phyloP scores from a whole-genome alignment of 2,113 vertebrate genomes.

The Eupsittula cactorum region DNA sequence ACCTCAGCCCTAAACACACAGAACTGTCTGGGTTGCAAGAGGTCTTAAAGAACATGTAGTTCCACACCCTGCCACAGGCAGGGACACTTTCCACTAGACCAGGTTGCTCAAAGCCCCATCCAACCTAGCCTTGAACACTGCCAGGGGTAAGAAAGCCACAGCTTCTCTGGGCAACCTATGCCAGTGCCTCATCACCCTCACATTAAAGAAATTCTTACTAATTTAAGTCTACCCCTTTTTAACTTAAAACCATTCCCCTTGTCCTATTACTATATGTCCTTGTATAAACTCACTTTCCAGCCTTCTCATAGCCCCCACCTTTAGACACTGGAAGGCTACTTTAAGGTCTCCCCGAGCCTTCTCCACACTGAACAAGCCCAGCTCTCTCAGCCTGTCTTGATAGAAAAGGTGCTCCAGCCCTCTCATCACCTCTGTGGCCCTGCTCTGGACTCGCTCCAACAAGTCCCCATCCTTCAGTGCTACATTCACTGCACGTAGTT shows the following conservation, averaged over 20 bases:
- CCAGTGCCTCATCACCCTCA: background rate
- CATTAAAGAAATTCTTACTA: background rate
- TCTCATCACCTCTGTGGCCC: background rate
- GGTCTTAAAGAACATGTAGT: background rate
- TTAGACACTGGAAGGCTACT: background rate
- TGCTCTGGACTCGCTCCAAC: background rate
- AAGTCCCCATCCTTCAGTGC: background rate
- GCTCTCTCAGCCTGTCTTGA: background rate
- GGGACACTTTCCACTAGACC: background rate
- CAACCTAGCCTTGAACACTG: background rate
- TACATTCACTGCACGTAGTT: rapidly evolving
- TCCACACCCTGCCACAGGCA: background rate
- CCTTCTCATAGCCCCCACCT: background rate
- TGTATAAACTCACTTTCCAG: background rate
- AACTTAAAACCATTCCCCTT: background rate
- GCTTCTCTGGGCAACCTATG: background rate
- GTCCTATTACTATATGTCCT: background rate
- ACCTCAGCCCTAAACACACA: background rate
- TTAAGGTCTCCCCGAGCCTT: background rate
- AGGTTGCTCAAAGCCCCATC: background rate
- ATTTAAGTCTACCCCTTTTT: background rate
- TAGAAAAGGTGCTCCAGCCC: background rate
- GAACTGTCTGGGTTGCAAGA: background rate
- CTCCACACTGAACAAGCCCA: background rate
- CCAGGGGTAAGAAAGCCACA: background rate